Conservation (phyloP, 2,113 vertebrate species). For the Entomyzon cyanotis region DNA sequence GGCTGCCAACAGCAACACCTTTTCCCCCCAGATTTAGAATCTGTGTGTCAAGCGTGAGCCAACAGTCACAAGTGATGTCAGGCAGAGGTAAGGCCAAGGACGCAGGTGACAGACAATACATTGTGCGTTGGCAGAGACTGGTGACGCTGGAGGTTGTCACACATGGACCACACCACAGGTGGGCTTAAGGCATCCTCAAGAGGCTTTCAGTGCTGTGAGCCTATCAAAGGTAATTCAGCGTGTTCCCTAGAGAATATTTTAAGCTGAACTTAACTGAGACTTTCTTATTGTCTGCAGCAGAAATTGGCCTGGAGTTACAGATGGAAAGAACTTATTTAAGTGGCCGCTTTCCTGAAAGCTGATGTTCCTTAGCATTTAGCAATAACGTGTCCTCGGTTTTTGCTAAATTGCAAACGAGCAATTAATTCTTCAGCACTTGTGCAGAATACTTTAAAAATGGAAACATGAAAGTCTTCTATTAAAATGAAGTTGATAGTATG, state of each 20-base stretch:
- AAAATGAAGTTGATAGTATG: slow-evolving; percentile 79
- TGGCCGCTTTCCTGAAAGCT: slow-evolving; percentile 37
- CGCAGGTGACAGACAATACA: background rate
- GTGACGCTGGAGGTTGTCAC: background rate
- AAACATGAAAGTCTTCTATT: slow-evolving; percentile 77
- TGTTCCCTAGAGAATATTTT: background rate
- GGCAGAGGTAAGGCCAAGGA: background rate
- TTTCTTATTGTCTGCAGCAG: slow-evolving; percentile 8
- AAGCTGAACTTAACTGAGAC: background rate
- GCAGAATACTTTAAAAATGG: slow-evolving; percentile 78
- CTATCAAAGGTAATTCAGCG: background rate
- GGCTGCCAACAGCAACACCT: background rate
- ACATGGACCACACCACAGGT: background rate
- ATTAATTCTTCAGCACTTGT: slow-evolving; percentile 78
- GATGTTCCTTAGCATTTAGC: slow-evolving; percentile 69
- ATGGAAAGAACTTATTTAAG: slow-evolving; percentile 49
- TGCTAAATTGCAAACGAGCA: slow-evolving; percentile 73
- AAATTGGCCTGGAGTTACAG: slow-evolving; percentile 33
- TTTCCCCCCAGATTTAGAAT: background rate
- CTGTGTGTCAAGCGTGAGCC: background rate
- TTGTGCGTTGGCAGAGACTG: accelerated
- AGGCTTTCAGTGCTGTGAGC: background rate
- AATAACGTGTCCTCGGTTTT: slow-evolving; percentile 66
- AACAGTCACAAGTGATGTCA: background rate
- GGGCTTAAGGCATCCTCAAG: background rate